Evolutionary conservation across 2,797 vertebrate species (phyloP).

Genomic region (Apodemus agrarius): DNA sequence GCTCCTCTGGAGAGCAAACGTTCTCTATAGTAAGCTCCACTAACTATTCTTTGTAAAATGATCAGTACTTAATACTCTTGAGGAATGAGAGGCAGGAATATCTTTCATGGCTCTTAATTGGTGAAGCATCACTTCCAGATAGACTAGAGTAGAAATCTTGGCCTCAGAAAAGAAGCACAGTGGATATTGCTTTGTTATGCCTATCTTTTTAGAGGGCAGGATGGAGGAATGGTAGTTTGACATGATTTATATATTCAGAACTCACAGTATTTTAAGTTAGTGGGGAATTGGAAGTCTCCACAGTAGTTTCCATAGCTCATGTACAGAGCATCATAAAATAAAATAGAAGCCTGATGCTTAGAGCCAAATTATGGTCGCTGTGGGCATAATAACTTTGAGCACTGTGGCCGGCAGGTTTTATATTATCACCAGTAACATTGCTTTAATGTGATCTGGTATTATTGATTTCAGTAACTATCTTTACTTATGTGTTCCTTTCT

Average conservation of each 20-base stretch:
- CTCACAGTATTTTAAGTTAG: slow-evolving; percentile 44
- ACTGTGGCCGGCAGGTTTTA: slow-evolving; percentile 45
- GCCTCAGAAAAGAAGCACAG: background rate
- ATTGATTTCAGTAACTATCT: slow-evolving; percentile 60
- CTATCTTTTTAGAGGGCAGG: background rate
- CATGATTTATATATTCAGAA: slow-evolving; percentile 52
- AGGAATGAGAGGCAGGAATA: background rate
- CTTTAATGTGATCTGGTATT: slow-evolving; percentile 62
- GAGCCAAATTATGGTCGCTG: slow-evolving; percentile 38
- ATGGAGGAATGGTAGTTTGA: background rate
- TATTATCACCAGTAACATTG: slow-evolving; percentile 53
- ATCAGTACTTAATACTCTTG: background rate
- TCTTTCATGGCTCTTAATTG: background rate
- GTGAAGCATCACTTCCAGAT: background rate
- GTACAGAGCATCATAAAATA: slow-evolving; percentile 45
- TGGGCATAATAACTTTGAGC: slow-evolving; percentile 56
- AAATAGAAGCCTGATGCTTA: slow-evolving; percentile 47
- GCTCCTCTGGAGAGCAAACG: background rate
- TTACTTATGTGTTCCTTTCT: background rate
- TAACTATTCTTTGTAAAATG: background rate
- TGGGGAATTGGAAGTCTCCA: slow-evolving; percentile 21
- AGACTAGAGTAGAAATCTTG: background rate
- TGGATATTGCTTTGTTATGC: background rate
- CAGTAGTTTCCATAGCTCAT: slow-evolving; percentile 40
- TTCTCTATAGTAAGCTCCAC: background rate